phyloP scores from a whole-genome alignment of 2,888 invertebrate genomes.

The Lumbricus terrestris region DNA sequence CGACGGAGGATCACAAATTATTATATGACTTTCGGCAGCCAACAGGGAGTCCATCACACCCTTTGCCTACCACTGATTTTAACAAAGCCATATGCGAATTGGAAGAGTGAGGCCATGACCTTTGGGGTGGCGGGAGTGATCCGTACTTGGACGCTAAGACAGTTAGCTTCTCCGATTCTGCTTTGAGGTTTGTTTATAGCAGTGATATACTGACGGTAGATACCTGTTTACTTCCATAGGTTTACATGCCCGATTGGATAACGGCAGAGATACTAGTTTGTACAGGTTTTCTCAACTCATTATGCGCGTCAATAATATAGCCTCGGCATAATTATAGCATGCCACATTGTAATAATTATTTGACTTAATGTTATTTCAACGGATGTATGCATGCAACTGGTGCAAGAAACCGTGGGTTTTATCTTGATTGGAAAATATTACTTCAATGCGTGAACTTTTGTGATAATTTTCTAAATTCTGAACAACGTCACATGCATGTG shows the following conservation, averaged over 20 bases:
- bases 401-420: background rate
- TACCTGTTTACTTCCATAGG: background rate
- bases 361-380: background rate
- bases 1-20: too few species aligned
- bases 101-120: too few species aligned
- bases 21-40: too few species aligned
- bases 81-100: too few species aligned
- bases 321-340: too few species aligned
- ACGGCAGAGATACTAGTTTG: background rate
- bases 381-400: background rate
- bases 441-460: background rate
- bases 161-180: too few species aligned
- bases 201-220: too few species aligned
- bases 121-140: too few species aligned
- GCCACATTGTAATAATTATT: too few species aligned
- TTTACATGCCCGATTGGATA: background rate
- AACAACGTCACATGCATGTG: background rate
- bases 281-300: background rate
- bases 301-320: background rate
- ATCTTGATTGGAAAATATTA: background rate
- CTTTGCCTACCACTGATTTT: too few species aligned
- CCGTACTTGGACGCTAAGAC: too few species aligned
- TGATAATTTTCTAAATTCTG: background rate
- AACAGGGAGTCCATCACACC: too few species aligned
- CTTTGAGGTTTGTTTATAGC: background rate